Conservation (phyloP, 37 sponge, comb jelly and placozoan species). For the Halichondria panicea region DNA sequence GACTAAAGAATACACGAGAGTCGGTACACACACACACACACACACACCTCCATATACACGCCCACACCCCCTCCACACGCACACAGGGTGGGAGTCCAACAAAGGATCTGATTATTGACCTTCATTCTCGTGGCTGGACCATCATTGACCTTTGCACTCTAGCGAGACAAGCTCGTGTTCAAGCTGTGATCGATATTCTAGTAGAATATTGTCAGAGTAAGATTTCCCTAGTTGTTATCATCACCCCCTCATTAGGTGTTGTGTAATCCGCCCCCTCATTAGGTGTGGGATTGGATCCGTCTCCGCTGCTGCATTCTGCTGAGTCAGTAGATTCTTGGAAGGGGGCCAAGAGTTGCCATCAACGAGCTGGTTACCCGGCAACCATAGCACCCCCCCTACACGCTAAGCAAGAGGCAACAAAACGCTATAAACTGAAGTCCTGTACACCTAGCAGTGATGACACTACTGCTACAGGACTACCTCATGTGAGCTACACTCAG, state of each 20-base stretch:
- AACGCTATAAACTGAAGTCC: neutral
- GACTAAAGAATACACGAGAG: constrained; percentile 7
- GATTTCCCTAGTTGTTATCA: neutral
- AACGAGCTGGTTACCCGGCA: neutral
- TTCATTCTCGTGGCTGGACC: constrained; percentile 32
- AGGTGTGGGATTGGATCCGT: neutral
- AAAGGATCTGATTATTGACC: constrained; percentile 22
- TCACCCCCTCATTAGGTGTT: neutral
- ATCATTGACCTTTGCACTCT: constrained; percentile 12
- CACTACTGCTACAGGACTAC: neutral
- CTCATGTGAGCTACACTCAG: constrained; percentile 16
- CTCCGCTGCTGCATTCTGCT: neutral
- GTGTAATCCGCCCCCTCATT: neutral
- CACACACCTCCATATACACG: neutral
- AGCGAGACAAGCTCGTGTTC: constrained; percentile 18
- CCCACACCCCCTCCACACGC: neutral
- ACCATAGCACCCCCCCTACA: neutral
- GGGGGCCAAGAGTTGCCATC: neutral
- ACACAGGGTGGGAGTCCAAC: constrained; percentile 37
- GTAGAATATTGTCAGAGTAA: constrained; percentile 15
- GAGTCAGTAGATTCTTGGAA: neutral
- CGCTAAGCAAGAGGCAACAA: constrained; percentile 6
- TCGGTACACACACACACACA: neutral
- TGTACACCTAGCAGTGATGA: too few species aligned
- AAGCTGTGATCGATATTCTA: constrained; percentile 16